These are phyloP conservation scores for Octopus bimaculoides DNA, from an alignment of 1,140 invertebrate genomes.

Conservation along the genomic window DNA sequence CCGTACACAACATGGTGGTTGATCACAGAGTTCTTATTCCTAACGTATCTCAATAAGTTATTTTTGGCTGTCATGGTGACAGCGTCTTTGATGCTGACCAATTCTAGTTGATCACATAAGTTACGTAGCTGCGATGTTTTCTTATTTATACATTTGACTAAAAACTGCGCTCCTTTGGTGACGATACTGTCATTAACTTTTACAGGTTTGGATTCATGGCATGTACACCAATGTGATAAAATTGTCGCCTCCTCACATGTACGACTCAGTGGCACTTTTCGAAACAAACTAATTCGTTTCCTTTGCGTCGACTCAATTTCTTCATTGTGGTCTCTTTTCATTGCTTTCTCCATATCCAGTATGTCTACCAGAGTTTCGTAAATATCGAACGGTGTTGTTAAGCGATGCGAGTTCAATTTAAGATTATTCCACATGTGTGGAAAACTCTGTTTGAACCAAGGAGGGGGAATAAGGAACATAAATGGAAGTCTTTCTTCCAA, in stretches of 20 bases:
- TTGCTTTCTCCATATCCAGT: conserved; percentile 37
- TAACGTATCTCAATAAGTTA: conserved; percentile 32
- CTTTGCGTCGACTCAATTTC: conserved; percentile 24
- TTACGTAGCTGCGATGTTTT: conserved; percentile 23
- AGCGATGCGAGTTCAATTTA: conserved; percentile 62
- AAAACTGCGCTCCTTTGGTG: not conserved
- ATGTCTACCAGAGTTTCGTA: conserved; percentile 56
- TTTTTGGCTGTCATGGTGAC: conserved; percentile 27
- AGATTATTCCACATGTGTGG: conserved; percentile 68
- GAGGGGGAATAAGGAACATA: conserved; percentile 75
- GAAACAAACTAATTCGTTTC: conserved; percentile 55
- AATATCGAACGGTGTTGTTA: conserved; percentile 60
- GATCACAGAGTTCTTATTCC: conserved; percentile 39
- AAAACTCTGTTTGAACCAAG: conserved; percentile 68
- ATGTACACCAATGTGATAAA: conserved; percentile 58
- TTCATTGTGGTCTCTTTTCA: conserved; percentile 17
- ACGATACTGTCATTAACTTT: not conserved
- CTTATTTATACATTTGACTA: not conserved
- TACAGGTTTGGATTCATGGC: conserved; percentile 21
- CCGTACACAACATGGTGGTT: conserved; percentile 28
- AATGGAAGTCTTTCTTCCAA: conserved; percentile 88
- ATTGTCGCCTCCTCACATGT: conserved; percentile 55
- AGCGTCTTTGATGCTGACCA: conserved; percentile 22
- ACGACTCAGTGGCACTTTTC: conserved; percentile 52
- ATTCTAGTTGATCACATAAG: conserved; percentile 29